Base-by-base conservation (phyloP, 2,888 invertebrate genomes). In the Allacma fusca region DNA sequence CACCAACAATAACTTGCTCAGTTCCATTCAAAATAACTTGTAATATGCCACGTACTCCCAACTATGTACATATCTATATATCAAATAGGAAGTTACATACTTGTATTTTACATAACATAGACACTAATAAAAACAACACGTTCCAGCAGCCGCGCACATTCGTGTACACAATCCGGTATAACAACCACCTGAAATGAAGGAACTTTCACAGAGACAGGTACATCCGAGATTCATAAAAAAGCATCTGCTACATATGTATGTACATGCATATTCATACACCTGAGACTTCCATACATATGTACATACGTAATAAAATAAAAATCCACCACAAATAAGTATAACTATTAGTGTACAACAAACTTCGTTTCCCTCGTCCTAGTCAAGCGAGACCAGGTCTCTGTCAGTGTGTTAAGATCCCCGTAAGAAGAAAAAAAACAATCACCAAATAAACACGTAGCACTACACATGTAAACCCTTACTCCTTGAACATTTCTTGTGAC, bases 381-480 rank as follows among this genome's bases (percentile, higher is more conserved):
- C 50, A 50, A 50, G 50, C 50, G n/a, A 50, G 50, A 50, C 50
- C 50, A 50, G 4, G 50, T n/a, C 50, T 50, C 2, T 16, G 50
- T 50, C n/a, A 34, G 9, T 50, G 50, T 19, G 50, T 16, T 50
- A 2, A 9, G 5, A 50, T 16, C 50, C 16, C 19, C 1, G 62
- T 12, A 62, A 62, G 23, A 57, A 57, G 24, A 62, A 16, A 62
- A 62, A 62, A 73, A 73, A 73, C 73, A 73, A 73, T 73, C 62
- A 40, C 73, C 64, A 73, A 73, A 73, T 73, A 64, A 73, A 62
- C 21, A 62, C 62, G 43, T 34, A 57, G 59, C 23, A 64, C 62
- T 23, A 73, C 73, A 73, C 73, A 62, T 73, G 73, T 73, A 73
- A 72, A 59, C 62, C 40, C 29, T 40, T 59, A 71, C 57, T 71